A percentile compares a stretch with the other conserved stretches of the same genome.
These are phyloP conservation scores for Ifrita kowaldi DNA, from an alignment of 2,113 vertebrate species.

Conservation along the genomic window DNA sequence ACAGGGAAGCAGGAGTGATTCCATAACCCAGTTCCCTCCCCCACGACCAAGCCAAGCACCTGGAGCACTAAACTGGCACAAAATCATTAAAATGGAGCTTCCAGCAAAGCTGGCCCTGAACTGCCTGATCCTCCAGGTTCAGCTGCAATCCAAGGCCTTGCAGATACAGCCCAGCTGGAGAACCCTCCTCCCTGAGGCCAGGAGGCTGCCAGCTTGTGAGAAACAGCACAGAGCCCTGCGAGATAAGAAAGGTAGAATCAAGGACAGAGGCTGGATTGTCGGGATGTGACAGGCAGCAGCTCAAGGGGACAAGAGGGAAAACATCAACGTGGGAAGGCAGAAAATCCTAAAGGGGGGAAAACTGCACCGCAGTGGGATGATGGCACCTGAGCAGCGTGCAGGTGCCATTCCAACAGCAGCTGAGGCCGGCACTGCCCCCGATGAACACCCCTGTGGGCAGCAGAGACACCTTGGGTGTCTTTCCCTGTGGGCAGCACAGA, in stretches of 20 bases:
- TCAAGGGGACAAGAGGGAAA: neutral
- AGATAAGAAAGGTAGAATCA: neutral
- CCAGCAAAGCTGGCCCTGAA: neutral
- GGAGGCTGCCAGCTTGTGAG: neutral
- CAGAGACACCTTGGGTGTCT: neutral
- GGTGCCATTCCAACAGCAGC: neutral
- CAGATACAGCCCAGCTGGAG: neutral
- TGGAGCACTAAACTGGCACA: neutral
- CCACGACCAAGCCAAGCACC: neutral
- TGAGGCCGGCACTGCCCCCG: accelerated
- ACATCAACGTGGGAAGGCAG: neutral
- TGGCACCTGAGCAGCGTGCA: neutral
- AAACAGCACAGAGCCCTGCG: neutral
- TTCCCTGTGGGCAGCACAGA: neutral
- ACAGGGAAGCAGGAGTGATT: neutral
- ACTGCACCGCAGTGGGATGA: neutral
- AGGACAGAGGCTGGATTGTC: neutral
- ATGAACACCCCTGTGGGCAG: accelerated
- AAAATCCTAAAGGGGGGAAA: neutral
- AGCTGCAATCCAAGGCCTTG: constrained; percentile 3
- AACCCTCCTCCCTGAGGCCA: neutral
- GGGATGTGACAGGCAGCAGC: neutral
- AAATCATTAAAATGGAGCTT: neutral
- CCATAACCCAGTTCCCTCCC: neutral
- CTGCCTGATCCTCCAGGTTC: neutral